Evolutionary conservation across 64 coral and sea anemone species (phyloP).

Genomic region (Platygyra sinensis): DNA sequence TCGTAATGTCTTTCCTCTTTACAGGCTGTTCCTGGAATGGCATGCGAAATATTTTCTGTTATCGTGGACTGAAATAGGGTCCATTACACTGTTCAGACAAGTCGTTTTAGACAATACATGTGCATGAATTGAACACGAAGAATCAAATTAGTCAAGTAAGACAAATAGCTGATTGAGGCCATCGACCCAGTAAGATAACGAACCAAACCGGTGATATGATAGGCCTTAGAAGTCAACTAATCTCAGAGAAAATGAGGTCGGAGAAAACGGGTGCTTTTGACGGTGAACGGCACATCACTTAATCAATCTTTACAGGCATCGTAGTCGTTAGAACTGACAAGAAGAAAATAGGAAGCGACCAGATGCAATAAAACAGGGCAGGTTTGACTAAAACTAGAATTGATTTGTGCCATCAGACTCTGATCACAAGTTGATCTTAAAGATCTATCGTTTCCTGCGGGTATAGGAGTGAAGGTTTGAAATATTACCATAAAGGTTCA

Average conservation of each 20-base stretch:
- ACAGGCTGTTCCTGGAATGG: not conserved
- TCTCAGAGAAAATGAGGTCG: not conserved
- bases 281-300: not conserved
- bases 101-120: slow-evolving; percentile 10
- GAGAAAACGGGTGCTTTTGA: not conserved
- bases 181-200: slow-evolving; percentile 16
- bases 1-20: not conserved
- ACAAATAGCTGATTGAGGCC: slow-evolving; percentile 23
- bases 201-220: not conserved
- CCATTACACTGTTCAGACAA: slow-evolving; percentile 4
- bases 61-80: not conserved
- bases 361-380: not conserved
- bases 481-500: not conserved
- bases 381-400: not conserved
- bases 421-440: not conserved
- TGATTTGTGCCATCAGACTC: not conserved
- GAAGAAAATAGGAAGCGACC: not conserved
- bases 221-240: not conserved
- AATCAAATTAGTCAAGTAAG: slow-evolving; percentile 28
- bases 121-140: slow-evolving; percentile 19
- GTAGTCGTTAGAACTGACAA: not conserved
- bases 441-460: not conserved
- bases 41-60: slow-evolving; percentile 22
- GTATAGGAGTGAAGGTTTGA: not conserved
- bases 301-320: not conserved